Base-by-base conservation (phyloP, 1,140 invertebrate genomes). In the Schmidtea mediterranea region DNA sequence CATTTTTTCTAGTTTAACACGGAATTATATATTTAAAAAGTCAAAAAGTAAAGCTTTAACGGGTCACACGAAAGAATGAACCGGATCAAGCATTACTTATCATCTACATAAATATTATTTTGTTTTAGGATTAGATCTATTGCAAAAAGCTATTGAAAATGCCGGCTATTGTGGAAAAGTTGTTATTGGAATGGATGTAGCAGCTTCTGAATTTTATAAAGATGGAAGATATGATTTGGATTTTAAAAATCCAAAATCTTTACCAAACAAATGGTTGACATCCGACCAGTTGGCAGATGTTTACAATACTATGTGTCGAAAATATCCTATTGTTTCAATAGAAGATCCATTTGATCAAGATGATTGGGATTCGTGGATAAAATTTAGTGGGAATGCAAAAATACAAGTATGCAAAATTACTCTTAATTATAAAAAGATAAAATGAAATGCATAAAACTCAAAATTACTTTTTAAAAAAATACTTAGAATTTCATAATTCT, bases 331-430 rank as follows among this genome's bases (percentile, higher is more conserved):
- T 58, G 77, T 86, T 1, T 92, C 86, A 6, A 95, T 98, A 69
- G 90, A 98, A 63, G 89, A 97, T 77, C 84, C 83, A 45, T 92
- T 90, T 65, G 84, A 90, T 61, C 81, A 95, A 66, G 87, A 95
- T 67, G 79, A 90, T 61, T 97, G 86, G 87, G 75, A 76, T 6
- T 82, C 82, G 5, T 97, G 84, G 83, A 72, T 74, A 16, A 73
- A 73, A 51, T 71, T 92, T 32, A 89, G 80, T 46, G 69, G 69
- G 19, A 72, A 72, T 23, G 81, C 78, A 43, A 65, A 67, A 2
- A 89, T 92, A 51, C 86, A 74, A 55, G 62, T 73, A 66, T 71
- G n/a, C n/a, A n/a, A n/a, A n/a, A n/a, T n/a, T n/a, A n/a, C n/a
- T n/a, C n/a, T n/a, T n/a, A n/a, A n/a, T n/a, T n/a, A n/a, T n/a